Evolutionary conservation across 2,797 vertebrate genomes (phyloP).

Genomic region (Pogonophryne albipinna): DNA sequence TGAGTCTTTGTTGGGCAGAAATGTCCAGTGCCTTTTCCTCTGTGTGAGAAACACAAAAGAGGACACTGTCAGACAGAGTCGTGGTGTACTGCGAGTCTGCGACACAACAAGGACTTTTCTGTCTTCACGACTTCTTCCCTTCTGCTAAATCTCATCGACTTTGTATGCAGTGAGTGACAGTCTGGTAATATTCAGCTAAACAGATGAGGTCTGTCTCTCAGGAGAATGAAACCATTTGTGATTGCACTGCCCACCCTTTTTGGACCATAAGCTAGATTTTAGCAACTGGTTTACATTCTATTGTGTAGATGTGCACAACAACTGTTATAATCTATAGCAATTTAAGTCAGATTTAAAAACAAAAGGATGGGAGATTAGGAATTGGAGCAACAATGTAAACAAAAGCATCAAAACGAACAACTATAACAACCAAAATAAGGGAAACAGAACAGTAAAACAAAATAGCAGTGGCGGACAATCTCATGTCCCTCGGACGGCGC

Average conservation of each 20-base stretch:
- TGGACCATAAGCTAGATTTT: neutral
- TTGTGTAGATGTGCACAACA: neutral
- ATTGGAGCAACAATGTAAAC: too few species aligned
- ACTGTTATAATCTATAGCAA: neutral
- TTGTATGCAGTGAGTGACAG: constrained; percentile 37
- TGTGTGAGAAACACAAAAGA: constrained; percentile 63
- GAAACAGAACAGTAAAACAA: too few species aligned
- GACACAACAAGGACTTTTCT: constrained; percentile 76
- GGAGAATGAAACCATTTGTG: constrained; percentile 36
- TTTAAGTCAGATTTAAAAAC: neutral
- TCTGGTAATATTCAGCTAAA: constrained; percentile 9
- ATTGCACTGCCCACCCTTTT: neutral
- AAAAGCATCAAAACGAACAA: too few species aligned
- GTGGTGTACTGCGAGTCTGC: constrained; percentile 6
- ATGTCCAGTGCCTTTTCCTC: constrained; percentile 41
- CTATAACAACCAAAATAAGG: too few species aligned
- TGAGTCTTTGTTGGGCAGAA: constrained; percentile 71
- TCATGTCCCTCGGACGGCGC: too few species aligned
- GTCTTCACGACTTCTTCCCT: constrained; percentile 57
- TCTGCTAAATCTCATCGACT: constrained; percentile 58
- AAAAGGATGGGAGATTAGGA: too few species aligned
- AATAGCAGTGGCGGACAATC: too few species aligned
- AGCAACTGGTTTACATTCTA: neutral
- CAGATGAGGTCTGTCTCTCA: constrained; percentile 55
- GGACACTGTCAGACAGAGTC: constrained; percentile 59